These are phyloP conservation scores for Chamaea fasciata DNA, from an alignment of 2,113 vertebrate species.

Conservation along the genomic window DNA sequence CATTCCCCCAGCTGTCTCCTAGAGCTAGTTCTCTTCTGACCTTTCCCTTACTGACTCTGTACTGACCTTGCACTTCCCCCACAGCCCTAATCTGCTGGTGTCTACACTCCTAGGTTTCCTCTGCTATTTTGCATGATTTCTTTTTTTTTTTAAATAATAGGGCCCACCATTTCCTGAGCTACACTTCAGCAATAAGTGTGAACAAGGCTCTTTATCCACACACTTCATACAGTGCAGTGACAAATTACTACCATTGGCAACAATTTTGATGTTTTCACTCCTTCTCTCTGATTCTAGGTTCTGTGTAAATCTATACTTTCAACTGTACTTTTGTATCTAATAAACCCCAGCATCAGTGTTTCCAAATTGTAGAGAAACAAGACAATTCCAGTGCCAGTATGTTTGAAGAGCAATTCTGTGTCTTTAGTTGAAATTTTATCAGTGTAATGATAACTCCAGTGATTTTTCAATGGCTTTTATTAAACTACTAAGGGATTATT, in stretches of 20 bases:
- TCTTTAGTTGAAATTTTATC: not conserved
- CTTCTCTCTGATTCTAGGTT: not conserved
- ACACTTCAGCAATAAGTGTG: not conserved
- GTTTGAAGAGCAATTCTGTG: not conserved
- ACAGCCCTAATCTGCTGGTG: not conserved
- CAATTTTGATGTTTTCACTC: not conserved
- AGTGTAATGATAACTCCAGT: not conserved
- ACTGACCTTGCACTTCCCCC: constrained; percentile 28
- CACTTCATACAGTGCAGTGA: not conserved
- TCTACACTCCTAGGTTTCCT: constrained; percentile 11
- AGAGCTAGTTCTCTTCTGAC: constrained; percentile 1
- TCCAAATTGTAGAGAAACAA: not conserved
- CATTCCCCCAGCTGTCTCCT: constrained; percentile 16
- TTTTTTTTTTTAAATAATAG: not conserved
- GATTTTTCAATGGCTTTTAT: not conserved
- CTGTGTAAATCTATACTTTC: not conserved
- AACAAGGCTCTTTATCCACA: not conserved
- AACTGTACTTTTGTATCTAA: not conserved
- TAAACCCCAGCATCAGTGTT: not conserved
- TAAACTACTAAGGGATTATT: not conserved
- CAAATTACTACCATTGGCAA: not conserved
- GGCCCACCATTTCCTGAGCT: constrained; percentile 7
- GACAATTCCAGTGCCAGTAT: not conserved
- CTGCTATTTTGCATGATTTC: constrained; percentile 1
- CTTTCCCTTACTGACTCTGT: constrained; percentile 29